Conservation (phyloP, 2,797 vertebrate species). For the Poeciliopsis turneri region DNA sequence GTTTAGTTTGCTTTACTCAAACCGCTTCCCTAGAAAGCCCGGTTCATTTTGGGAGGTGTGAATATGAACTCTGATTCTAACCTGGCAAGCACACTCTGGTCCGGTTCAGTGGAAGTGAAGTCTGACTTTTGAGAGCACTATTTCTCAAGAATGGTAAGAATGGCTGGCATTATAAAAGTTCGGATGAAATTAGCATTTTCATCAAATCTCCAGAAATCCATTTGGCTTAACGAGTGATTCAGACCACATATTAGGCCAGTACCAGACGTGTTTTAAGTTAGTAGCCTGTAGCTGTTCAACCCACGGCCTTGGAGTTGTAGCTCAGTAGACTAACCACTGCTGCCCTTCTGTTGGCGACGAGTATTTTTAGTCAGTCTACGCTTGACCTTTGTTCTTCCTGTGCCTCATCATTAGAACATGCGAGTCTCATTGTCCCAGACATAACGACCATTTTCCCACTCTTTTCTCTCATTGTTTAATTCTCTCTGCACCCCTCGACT, state of each 20-base stretch:
- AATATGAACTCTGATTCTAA: too few relatives aligned
- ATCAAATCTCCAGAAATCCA: neutral
- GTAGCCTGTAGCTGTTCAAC: slow-evolving; percentile 60
- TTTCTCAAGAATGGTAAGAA: neutral
- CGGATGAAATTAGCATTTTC: neutral
- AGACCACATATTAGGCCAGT: slow-evolving; percentile 35
- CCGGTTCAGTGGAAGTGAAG: neutral
- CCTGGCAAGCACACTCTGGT: too few relatives aligned
- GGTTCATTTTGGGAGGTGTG: too few relatives aligned
- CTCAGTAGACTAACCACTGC: slow-evolving; percentile 61
- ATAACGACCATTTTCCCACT: slow-evolving; percentile 15
- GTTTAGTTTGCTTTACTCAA: too few relatives aligned
- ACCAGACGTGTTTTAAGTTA: slow-evolving; percentile 53
- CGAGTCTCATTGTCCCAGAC: slow-evolving; percentile 39
- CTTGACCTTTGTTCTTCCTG: slow-evolving; percentile 55
- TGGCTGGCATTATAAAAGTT: neutral
- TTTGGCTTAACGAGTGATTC: slow-evolving; percentile 29
- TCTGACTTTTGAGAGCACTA: neutral
- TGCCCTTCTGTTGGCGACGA: slow-evolving; percentile 54
- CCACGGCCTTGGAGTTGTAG: slow-evolving; percentile 73
- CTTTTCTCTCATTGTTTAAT: slow-evolving; percentile 21
- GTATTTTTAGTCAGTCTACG: slow-evolving; percentile 72
- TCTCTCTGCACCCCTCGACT: slow-evolving; percentile 44
- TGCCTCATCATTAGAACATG: slow-evolving; percentile 57
- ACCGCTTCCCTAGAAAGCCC: too few relatives aligned